These are phyloP conservation scores for Pantherophis alleghaniensis DNA, from an alignment of 2,797 vertebrate genomes.

Conservation along the genomic window DNA sequence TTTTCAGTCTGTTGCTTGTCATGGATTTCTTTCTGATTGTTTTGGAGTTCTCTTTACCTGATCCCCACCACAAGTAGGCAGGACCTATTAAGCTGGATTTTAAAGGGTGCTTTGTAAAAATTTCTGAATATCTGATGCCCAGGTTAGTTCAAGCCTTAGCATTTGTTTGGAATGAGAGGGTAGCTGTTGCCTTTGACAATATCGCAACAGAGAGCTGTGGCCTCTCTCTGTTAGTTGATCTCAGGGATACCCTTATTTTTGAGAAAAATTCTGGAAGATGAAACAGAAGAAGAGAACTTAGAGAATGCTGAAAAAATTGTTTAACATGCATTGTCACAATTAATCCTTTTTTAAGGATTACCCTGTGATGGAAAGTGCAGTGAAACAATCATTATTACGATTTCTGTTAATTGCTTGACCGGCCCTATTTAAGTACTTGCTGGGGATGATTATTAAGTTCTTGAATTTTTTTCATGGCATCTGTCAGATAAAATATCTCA, in stretches of 20 bases:
- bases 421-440: neutral
- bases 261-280: neutral
- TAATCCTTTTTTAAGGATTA: neutral
- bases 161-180: neutral
- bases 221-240: neutral
- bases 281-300: neutral
- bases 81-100: neutral
- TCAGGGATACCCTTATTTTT: neutral
- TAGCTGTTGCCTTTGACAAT: neutral
- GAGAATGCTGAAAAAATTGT: neutral
- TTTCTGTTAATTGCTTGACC: neutral
- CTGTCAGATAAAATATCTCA: neutral
- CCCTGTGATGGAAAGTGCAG: neutral
- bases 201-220: neutral
- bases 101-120: neutral
- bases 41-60: neutral
- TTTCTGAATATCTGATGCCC: neutral
- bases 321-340: neutral
- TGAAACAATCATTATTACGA: neutral
- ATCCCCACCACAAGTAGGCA: neutral
- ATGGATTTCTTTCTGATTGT: neutral
- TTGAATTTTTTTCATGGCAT: neutral
- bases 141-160: neutral
- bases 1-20: neutral
- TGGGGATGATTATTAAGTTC: neutral